Conservation (phyloP, 1,140 invertebrate genomes). For the Drosophila sp. region DNA sequence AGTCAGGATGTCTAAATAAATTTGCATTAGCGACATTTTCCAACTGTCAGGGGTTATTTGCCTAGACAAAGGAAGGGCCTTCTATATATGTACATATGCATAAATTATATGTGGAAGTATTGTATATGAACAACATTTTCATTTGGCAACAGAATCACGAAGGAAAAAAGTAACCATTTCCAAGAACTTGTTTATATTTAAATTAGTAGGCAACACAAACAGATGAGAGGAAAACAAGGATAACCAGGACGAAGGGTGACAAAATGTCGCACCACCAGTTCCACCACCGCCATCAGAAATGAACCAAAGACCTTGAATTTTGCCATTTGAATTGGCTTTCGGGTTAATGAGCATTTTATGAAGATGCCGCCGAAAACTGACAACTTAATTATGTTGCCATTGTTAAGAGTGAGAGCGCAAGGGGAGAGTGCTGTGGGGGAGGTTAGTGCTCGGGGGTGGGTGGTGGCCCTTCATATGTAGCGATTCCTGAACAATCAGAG, state of each 20-base stretch:
- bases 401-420: background rate
- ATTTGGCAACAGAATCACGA: background rate
- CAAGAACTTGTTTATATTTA: conserved; percentile 66
- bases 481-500: conserved; percentile 17
- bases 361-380: conserved; percentile 44
- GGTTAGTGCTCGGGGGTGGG: background rate
- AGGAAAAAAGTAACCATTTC: conserved; percentile 20
- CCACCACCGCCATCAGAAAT: background rate
- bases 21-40: conserved; percentile 27
- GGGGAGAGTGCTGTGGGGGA: background rate
- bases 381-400: conserved; percentile 80
- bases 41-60: conserved; percentile 25
- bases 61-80: conserved; percentile 17
- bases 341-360: conserved; percentile 25
- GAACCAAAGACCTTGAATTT: conserved; percentile 17
- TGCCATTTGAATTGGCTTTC: conserved; percentile 19
- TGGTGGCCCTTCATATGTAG: background rate
- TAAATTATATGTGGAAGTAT: conserved; percentile 37
- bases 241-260: conserved; percentile 20
- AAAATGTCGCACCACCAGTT: background rate
- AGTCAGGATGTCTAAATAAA: conserved; percentile 28
- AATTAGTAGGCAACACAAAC: conserved; percentile 60
- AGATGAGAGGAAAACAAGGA: conserved; percentile 24
- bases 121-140: conserved; percentile 8
- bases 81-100: conserved; percentile 30